Percentiles rank a stretch among this genome's conserved stretches.
Conservation (phyloP, 2,797 vertebrate species). For the Siniperca scherzeri region DNA sequence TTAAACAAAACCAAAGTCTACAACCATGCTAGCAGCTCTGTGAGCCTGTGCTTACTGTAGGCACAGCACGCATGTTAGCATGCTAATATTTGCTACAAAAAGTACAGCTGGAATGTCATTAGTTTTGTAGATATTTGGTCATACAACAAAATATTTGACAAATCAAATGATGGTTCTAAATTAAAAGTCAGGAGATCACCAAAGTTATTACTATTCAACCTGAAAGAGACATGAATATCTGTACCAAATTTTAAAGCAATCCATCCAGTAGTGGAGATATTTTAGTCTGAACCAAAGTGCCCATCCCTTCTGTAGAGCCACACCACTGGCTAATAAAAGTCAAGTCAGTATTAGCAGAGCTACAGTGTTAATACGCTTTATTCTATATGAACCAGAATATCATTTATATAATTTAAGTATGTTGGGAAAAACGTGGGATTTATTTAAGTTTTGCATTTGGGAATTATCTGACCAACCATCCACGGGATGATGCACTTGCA, state of each 20-base stretch:
- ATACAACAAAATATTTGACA: neutral
- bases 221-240: neutral
- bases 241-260: neutral
- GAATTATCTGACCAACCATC: conserved; percentile 41
- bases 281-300: neutral
- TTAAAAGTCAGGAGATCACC: neutral
- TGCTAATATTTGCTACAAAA: neutral
- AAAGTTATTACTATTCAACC: neutral
- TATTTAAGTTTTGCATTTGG: conserved; percentile 40
- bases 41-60: neutral
- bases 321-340: neutral
- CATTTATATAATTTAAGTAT: conserved; percentile 14
- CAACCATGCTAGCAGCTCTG: neutral
- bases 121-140: neutral
- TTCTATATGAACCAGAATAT: conserved; percentile 12
- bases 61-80: neutral
- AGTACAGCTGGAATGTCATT: neutral
- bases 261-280: neutral
- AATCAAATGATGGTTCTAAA: neutral
- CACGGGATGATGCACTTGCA: conserved; percentile 60
- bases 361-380: neutral
- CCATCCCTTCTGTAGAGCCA: neutral
- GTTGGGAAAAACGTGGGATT: conserved; percentile 19
- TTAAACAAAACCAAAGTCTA: conserved; percentile 16
- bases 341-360: neutral